These are phyloP conservation scores for Camponotus fellah DNA, from an alignment of 2,888 invertebrate genomes.

Conservation along the genomic window DNA sequence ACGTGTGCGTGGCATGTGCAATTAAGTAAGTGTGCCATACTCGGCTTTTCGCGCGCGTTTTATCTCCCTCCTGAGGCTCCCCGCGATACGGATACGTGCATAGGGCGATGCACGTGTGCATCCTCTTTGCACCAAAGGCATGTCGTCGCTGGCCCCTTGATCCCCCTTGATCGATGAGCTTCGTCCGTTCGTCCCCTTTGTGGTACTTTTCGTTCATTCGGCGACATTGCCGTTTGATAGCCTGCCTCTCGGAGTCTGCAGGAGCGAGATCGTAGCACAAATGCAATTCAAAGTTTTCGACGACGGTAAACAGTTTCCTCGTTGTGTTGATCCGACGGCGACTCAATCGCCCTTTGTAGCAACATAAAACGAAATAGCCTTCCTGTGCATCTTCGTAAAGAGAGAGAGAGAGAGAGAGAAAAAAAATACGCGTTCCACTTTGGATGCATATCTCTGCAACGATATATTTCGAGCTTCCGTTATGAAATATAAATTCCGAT, in stretches of 20 bases:
- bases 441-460: constrained; percentile 32
- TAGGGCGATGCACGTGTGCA: constrained; percentile 34
- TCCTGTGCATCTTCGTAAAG: constrained; percentile 25
- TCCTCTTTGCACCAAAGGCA: constrained; percentile 45
- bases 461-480: constrained; percentile 21
- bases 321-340: constrained; percentile 47
- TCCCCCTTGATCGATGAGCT: constrained; percentile 79
- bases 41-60: constrained; percentile 63
- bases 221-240: constrained; percentile 74
- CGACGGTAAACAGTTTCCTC: constrained; percentile 55
- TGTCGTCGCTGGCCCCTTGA: constrained; percentile 60
- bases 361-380: constrained; percentile 51
- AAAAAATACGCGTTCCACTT: constrained; percentile 14
- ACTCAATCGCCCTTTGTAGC: constrained; percentile 52
- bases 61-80: constrained; percentile 53
- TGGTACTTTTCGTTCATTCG: constrained; percentile 59
- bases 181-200: constrained; percentile 68
- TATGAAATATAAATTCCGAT: constrained; percentile 21
- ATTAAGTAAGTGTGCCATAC: constrained; percentile 81
- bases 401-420: constrained; percentile 19
- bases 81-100: constrained; percentile 15
- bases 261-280: constrained; percentile 49
- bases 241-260: constrained; percentile 35
- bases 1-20: constrained; percentile 79
- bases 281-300: constrained; percentile 57